phyloP scores from a whole-genome alignment of 2,797 vertebrate genomes.

The Lithobates pipiens region DNA sequence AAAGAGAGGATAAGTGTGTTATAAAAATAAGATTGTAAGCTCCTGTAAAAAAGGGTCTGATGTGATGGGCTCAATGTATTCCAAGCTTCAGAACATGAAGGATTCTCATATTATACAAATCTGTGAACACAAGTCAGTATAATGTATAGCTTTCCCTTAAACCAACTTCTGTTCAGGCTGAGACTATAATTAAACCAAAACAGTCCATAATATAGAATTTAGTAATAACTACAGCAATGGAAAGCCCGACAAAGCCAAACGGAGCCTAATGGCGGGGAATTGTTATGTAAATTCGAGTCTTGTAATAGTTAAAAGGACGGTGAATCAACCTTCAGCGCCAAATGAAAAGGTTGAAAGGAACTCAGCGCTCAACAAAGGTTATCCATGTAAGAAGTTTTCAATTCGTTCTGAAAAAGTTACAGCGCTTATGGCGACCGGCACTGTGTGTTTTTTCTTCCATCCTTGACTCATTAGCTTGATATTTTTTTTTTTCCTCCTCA shows the following conservation, averaged over 20 bases:
- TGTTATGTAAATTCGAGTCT: constrained; percentile 64
- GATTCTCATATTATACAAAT: too few species aligned
- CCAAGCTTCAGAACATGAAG: too few species aligned
- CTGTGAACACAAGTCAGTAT: too few species aligned
- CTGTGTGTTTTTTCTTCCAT: constrained; percentile 15
- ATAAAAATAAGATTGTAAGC: too few species aligned
- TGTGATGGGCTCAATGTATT: too few species aligned
- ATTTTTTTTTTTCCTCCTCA: background rate
- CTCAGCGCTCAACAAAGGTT: constrained; percentile 66
- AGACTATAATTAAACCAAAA: background rate
- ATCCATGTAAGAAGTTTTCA: constrained; percentile 64
- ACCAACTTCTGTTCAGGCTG: background rate
- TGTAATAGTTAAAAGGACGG: constrained; percentile 62
- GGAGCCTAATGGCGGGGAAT: constrained; percentile 43
- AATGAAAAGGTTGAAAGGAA: constrained; percentile 70
- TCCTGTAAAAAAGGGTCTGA: too few species aligned
- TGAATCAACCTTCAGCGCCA: constrained; percentile 57
- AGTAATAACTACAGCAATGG: background rate
- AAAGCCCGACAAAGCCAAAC: constrained; percentile 33
- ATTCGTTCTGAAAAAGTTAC: constrained; percentile 53
- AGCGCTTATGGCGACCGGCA: constrained; percentile 29
- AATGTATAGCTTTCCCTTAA: background rate
- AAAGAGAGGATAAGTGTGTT: too few species aligned
- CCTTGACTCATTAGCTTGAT: constrained; percentile 52
- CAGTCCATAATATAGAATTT: background rate